Percentiles rank a stretch among this genome's conserved stretches.
Conservation (phyloP, 2,113 vertebrate genomes). For the Nannobrachium achirus region DNA sequence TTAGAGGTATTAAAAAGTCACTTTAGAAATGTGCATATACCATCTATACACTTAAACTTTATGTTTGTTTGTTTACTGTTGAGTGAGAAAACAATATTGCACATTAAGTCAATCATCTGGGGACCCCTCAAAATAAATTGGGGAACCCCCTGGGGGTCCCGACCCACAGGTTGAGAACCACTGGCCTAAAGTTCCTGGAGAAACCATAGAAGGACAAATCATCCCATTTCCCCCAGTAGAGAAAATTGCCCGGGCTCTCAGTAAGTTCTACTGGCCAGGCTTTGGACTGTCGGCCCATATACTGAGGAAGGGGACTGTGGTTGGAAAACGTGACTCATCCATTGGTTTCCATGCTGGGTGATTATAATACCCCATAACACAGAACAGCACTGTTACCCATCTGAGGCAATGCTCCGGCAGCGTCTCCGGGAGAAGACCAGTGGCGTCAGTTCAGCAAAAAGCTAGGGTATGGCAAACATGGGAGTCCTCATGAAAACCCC, state of each 20-base stretch:
- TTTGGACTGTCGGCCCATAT: conserved; percentile 59
- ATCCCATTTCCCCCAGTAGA: conserved; percentile 49
- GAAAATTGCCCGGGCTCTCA: conserved; percentile 63
- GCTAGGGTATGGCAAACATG: no score
- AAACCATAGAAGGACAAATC: conserved; percentile 37
- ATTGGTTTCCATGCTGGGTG: conserved; percentile 75
- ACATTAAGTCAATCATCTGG: no score
- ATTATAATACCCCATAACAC: conserved; percentile 76
- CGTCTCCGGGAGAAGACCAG: conserved; percentile 41
- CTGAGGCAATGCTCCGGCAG: conserved; percentile 45
- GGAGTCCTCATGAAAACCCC: no score
- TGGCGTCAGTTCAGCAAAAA: no score
- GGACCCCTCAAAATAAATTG: no score
- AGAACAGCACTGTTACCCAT: conserved; percentile 71
- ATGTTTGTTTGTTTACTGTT: no score
- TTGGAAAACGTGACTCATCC: conserved; percentile 80
- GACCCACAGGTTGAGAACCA: no score
- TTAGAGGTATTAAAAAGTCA: no score
- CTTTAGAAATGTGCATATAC: no score
- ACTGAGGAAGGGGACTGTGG: conserved; percentile 56
- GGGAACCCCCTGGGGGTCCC: no score
- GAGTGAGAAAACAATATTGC: no score
- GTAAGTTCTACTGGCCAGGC: conserved; percentile 57
- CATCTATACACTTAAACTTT: no score
- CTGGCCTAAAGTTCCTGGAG: conserved; percentile 46